Conservation (phyloP, 2,888 invertebrate genomes). For the Xestia xanthographa region DNA sequence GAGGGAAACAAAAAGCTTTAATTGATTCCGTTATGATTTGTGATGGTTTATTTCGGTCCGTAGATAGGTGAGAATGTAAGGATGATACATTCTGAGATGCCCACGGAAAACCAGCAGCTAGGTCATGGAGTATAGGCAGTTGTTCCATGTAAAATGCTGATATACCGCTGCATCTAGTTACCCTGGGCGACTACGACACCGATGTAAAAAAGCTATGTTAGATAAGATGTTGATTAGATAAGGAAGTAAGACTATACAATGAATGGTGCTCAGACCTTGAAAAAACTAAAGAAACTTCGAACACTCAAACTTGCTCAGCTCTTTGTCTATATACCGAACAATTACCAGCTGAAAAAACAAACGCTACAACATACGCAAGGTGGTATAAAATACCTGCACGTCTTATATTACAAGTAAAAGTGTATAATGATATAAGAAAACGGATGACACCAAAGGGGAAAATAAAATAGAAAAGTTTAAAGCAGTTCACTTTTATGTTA, state of each 20-base stretch:
- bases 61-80: too few relatives aligned
- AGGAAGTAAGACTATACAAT: neutral
- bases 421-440: constrained; percentile 9
- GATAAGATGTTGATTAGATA: neutral
- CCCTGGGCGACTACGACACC: too few relatives aligned
- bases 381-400: neutral
- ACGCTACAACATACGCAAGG: neutral
- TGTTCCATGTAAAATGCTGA: too few relatives aligned
- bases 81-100: too few relatives aligned
- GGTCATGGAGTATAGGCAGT: too few relatives aligned
- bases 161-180: too few relatives aligned
- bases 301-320: neutral
- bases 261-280: neutral
- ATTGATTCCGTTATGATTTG: too few relatives aligned
- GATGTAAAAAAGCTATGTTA: too few relatives aligned
- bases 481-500: constrained; percentile 7
- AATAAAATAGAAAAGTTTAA: constrained; percentile 25
- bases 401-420: neutral
- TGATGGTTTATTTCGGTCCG: too few relatives aligned
- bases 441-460: constrained; percentile 8
- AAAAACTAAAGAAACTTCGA: neutral
- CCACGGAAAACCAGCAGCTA: too few relatives aligned
- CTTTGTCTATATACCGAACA: neutral
- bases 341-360: neutral
- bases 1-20: too few relatives aligned